Evolutionary conservation across 2,797 vertebrate species (phyloP).

Genomic region (Lepilemur septentrionalis): DNA sequence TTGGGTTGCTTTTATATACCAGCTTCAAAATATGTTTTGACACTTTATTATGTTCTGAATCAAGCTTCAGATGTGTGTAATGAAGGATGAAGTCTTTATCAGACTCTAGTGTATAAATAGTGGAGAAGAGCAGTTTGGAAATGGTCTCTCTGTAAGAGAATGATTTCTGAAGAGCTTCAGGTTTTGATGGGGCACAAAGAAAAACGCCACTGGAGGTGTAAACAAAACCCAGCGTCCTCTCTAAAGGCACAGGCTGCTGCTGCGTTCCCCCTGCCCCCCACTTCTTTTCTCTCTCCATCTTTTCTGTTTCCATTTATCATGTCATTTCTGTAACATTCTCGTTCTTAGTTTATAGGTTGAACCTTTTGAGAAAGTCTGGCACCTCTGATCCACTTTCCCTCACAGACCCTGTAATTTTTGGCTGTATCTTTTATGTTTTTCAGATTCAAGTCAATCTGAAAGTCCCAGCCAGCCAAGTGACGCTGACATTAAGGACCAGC

Average conservation of each 20-base stretch:
- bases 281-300: constrained; percentile 3
- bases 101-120: constrained; percentile 78
- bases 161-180: constrained; percentile 70
- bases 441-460: constrained; percentile 97
- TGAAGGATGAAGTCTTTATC: constrained; percentile 75
- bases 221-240: neutral
- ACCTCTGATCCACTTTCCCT: constrained; percentile 82
- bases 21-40: constrained; percentile 82
- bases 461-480: constrained; percentile 98
- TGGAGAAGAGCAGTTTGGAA: constrained; percentile 78
- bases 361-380: constrained; percentile 83
- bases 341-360: constrained; percentile 77
- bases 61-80: constrained; percentile 84
- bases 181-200: constrained; percentile 56
- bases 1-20: constrained; percentile 81
- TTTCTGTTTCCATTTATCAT: constrained; percentile 51
- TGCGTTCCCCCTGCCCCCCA: too few relatives aligned
- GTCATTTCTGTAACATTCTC: constrained; percentile 67
- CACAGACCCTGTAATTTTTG: constrained; percentile 87
- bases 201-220: neutral
- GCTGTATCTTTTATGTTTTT: constrained; percentile 88
- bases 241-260: neutral
- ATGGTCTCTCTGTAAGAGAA: constrained; percentile 74
- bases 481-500: constrained; percentile 98
- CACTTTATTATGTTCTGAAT: constrained; percentile 84